Base-by-base conservation (phyloP, 2,113 vertebrate genomes). In the Thryonomys swinderianus region DNA sequence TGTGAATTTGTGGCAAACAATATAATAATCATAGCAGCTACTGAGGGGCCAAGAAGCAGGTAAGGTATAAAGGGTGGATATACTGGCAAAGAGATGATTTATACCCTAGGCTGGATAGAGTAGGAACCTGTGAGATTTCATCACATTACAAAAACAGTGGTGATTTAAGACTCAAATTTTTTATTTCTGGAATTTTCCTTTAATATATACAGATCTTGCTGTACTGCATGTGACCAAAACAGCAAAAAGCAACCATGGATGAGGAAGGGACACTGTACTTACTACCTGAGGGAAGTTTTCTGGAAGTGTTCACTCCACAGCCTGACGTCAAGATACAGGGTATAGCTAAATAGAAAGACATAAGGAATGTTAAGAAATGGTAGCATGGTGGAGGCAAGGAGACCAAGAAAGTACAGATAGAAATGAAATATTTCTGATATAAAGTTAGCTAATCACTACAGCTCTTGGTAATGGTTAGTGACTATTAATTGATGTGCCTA, bases 361-460 rank as follows among this genome's bases (percentile, higher is more conserved):
- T 1, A 81, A 13, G 32, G 34, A 45, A 51, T 55, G 32, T 0
- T 4, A 59, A 79, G 55, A 53, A 32, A n/a, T 25, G n/a, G 34
- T 7, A 0, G 12, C 21, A 45, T 27, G 27, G 8, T 48, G 5
- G n/a, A 10, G 7, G 9, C 5, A 20, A 8, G 20, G 21, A 53
- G 27, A 64, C 45, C 16, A 12, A 69, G 32, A 69, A 81, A 79
- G 18, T 34, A 74, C 53, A 55, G 45, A 0, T 27, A 84, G 82
- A 78, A 17, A 3, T 37, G 40, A 51, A 64, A 23, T 10, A 9
- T 42, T 32, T 91, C 37, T 34, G 14, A 61, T 34, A 86, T 30
- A 16, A 81, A 92, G 9, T 42, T n/a, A 12, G 30, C 45, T 61
- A 20, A 76, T 64, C 57, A 45, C 13, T 30, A 13, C 0, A 61